Evolutionary conservation across 2,113 vertebrate genomes (phyloP).

Genomic region (Sturnira hondurensis): DNA sequence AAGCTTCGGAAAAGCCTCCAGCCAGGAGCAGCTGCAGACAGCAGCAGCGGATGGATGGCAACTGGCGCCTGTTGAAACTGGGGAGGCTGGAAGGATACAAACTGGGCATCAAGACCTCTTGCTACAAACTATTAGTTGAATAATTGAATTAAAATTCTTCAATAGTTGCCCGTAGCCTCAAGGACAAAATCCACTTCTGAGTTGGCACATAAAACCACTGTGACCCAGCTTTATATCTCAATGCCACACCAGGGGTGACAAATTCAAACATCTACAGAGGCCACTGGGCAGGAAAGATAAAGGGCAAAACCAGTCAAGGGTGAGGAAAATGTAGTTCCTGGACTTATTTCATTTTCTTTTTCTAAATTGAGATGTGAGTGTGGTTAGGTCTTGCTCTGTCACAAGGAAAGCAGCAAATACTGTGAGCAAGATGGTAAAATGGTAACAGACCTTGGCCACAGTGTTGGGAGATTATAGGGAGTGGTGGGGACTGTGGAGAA

Average conservation of each 20-base stretch:
- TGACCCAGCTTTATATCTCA: not conserved
- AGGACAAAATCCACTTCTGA: not conserved
- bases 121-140: slow-evolving; percentile 5
- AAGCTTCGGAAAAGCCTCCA: not conserved
- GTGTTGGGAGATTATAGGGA: not conserved
- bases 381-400: not conserved
- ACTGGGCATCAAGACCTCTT: not conserved
- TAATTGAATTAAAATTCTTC: not conserved
- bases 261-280: not conserved
- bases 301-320: not conserved
- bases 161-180: not conserved
- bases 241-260: not conserved
- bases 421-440: not conserved
- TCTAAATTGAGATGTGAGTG: not conserved
- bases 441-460: not conserved
- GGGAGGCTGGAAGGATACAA: not conserved
- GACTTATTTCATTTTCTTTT: not conserved
- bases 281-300: not conserved
- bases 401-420: not conserved
- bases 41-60: not conserved
- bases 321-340: not conserved
- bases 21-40: not conserved
- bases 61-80: not conserved
- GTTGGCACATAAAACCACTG: not conserved
- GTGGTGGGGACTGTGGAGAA: not conserved